Evolutionary conservation across 2,113 vertebrate species (phyloP).

Genomic region (Saccopteryx bilineata): DNA sequence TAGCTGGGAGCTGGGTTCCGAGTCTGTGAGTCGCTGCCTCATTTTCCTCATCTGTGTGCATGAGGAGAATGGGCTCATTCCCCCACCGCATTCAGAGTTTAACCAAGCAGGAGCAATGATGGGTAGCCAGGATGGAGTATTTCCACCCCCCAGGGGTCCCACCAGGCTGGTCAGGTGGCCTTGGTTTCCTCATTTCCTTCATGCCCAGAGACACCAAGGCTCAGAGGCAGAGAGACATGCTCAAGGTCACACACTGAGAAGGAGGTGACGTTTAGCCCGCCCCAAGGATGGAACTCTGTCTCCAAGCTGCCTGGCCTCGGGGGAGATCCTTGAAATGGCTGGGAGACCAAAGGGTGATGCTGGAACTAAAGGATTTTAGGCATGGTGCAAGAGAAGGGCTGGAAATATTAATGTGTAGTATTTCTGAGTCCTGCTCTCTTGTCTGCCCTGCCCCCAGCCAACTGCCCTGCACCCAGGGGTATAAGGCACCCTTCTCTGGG

Average conservation of each 20-base stretch:
- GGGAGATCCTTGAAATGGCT: not conserved
- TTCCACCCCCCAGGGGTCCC: fast-evolving
- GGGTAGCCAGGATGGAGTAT: not conserved
- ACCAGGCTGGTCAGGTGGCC: not conserved
- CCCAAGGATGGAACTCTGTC: not conserved
- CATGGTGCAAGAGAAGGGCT: not conserved
- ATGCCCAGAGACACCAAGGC: not conserved
- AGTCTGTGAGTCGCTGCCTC: not conserved
- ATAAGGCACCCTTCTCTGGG: not conserved
- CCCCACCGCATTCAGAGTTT: not conserved
- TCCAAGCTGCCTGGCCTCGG: not conserved
- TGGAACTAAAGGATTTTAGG: not conserved
- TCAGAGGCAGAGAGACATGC: not conserved
- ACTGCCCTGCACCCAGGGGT: not conserved
- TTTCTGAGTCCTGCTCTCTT: not conserved
- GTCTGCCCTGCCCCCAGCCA: not conserved
- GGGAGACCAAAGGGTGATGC: not conserved
- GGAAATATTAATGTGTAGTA: not conserved
- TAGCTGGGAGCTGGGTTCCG: not conserved
- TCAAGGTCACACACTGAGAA: not conserved
- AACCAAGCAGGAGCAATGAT: not conserved
- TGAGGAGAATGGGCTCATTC: too few species aligned
- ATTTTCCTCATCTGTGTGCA: not conserved
- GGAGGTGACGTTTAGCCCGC: not conserved
- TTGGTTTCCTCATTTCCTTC: not conserved